Base-by-base conservation (phyloP, 2,888 invertebrate species). In the Pyrrhia umbra region DNA sequence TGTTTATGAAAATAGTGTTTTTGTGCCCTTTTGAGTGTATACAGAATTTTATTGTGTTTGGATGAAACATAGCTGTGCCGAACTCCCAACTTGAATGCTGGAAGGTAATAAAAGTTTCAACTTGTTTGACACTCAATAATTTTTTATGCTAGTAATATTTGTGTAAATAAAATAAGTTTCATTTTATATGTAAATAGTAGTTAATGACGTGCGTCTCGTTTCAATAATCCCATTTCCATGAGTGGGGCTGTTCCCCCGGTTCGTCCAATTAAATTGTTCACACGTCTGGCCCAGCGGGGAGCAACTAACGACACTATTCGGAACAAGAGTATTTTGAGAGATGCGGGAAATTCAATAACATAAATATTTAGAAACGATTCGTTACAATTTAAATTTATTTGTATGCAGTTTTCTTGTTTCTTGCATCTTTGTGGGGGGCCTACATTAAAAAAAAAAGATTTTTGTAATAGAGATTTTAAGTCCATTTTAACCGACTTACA, bases 261-360 rank as follows among this genome's bases (percentile, higher is more conserved):
- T 54, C 77, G 74, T 79, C 89, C 92, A 94, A 94, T 94, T 94
- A 94, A 92, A 93, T 87, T 90, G 91, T 94, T 94, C 94, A 94
- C 94, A 94, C 94, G 89, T 94, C 86, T 79, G 62, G 75, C 93
- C 55, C 93, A 85, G 92, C 92, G 92, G 93, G 93, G 85, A 69
- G 80, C 81, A 50, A 52, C 68, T 73, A 70, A 75, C 74, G 75
- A 74, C 49, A 69, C 79, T 76, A 30, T 79, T 81, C 67, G 80
- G 80, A 79, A 82, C 68, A 68, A 83, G 83, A 76, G 72, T 79
- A 75, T 81, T 84, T 81, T 71, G 82, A 73, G 67, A 75, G 73
- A 81, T 83, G 77, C 77, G 81, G 79, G 83, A 81, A 73, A 72
- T 82, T 84, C 79, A 82, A 83, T 85, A 77, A 81, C 81, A 83